These are phyloP conservation scores for Drosophila kambysellisi DNA, from an alignment of 2,888 invertebrate genomes.

Conservation along the genomic window DNA sequence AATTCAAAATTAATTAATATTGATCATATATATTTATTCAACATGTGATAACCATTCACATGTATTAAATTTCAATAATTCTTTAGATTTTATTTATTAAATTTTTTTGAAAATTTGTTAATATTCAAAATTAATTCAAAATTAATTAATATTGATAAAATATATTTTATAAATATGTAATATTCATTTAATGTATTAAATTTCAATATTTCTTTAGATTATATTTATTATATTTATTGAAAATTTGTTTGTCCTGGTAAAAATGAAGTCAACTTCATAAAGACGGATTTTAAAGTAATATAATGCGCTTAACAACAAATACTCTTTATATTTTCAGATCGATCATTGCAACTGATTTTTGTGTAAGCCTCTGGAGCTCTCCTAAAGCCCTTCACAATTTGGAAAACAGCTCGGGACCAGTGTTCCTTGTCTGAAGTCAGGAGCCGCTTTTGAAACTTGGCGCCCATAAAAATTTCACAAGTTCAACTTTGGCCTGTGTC, in stretches of 20 bases:
- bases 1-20: not conserved
- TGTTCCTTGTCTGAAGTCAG: conserved; percentile 27
- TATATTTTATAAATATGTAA: not conserved
- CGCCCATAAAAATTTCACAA: conserved; percentile 71
- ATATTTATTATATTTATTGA: not conserved
- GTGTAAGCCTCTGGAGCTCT: not conserved
- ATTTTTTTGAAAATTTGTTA: not conserved
- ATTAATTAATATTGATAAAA: not conserved
- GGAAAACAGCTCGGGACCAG: conserved; percentile 15
- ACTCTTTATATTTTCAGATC: too few species aligned
- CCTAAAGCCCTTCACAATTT: not conserved
- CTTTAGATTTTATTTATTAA: not conserved
- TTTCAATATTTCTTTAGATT: not conserved
- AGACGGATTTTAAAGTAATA: not conserved
- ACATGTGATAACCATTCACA: not conserved
- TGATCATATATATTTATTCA: not conserved
- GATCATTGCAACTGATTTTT: not conserved
- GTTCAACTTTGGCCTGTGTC: conserved; percentile 55
- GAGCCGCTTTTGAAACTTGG: conserved; percentile 46
- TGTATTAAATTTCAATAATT: rapidly evolving
- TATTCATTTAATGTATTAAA: not conserved
- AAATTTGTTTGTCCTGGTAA: not conserved
- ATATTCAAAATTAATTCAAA: not conserved
- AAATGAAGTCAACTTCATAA: not conserved
- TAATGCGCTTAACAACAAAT: not conserved